Evolutionary conservation across 2,113 vertebrate genomes (phyloP).

Genomic region (Girardinichthys multiradiatus): DNA sequence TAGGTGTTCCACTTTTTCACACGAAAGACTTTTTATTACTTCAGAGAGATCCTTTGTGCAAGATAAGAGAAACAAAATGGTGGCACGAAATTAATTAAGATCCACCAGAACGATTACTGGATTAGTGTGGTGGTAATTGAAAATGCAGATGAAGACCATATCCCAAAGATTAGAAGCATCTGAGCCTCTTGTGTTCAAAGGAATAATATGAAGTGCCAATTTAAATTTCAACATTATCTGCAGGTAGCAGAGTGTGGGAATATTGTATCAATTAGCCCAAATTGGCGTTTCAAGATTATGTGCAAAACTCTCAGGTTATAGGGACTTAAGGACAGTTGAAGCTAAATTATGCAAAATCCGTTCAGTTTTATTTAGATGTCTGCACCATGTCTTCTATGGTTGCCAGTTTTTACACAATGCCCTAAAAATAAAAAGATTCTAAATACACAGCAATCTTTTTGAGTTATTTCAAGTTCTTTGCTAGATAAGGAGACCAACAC

Average conservation of each 20-base stretch:
- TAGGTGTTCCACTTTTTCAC: constrained; percentile 38
- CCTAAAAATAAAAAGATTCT: constrained; percentile 46
- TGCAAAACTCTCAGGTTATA: constrained; percentile 22
- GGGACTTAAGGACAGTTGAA: not conserved
- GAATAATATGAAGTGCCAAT: constrained; percentile 31
- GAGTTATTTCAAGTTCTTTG: constrained; percentile 52
- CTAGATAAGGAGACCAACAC: constrained; percentile 39
- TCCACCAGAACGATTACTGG: constrained; percentile 68
- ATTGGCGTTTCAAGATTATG: not conserved
- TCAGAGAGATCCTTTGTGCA: constrained; percentile 45
- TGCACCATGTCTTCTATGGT: not conserved
- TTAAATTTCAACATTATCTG: constrained; percentile 27
- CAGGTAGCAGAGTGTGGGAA: constrained; percentile 1
- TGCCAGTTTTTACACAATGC: not conserved
- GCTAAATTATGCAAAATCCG: constrained; percentile 15
- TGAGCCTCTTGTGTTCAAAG: constrained; percentile 37
- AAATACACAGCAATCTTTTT: constrained; percentile 26
- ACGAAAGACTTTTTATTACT: constrained; percentile 35
- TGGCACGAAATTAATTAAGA: constrained; percentile 77
- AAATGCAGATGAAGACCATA: constrained; percentile 67
- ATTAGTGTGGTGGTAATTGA: constrained; percentile 69
- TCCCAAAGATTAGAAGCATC: constrained; percentile 54
- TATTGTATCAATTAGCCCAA: constrained; percentile 15
- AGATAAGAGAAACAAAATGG: constrained; percentile 69
- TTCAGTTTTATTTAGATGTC: constrained; percentile 23